Base-by-base conservation (phyloP, 2,113 vertebrate genomes). In the Engystomops pustulosus region DNA sequence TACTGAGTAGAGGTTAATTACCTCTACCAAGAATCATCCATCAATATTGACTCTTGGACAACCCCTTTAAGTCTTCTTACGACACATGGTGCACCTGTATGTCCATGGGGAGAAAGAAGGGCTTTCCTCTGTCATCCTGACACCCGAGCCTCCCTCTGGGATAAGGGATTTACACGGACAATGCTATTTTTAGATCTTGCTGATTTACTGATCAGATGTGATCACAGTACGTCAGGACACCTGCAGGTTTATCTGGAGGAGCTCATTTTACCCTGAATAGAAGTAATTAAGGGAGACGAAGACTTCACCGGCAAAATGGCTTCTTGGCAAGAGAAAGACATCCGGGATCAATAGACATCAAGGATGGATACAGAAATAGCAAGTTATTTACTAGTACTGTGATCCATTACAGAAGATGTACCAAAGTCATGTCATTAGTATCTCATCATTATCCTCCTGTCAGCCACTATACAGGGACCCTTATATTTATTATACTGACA, bases 291-390 rank as follows among this genome's bases (percentile, higher is more conserved):
- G 14, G 4, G 60, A 32, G 30, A 34, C 60, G 18, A 32, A 32
- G 60, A 4, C 60, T 65, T 6, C 27, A 17, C 60, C 18, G 15
- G 23, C 14, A 32, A 65, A 17, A 34, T 32, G 30, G 60, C 27
- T 65, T 65, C 27, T 65, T 65, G 60, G 60, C 60, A 65, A 15
- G 60, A 32, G 14, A 15, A 32, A 65, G 60, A 34, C 60, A 65
- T 65, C 15, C 12, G 30, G 18, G 60, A 65, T 65, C 60, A 65
- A 65, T 65, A 65, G 60, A 65, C 60, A 65, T 65, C 60, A 65
- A 65, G 60, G 60, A 32, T 32, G 60, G 32, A 65, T 65, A 65
- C 60, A 65, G 6, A 18, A 65, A 65, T 65, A 65, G 60, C 60
- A 34, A 17, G 27, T 65, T 18, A 65, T 65, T 65, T 34, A 32